Conservation (phyloP, 2,113 vertebrate genomes). For the Eurypyga helias region DNA sequence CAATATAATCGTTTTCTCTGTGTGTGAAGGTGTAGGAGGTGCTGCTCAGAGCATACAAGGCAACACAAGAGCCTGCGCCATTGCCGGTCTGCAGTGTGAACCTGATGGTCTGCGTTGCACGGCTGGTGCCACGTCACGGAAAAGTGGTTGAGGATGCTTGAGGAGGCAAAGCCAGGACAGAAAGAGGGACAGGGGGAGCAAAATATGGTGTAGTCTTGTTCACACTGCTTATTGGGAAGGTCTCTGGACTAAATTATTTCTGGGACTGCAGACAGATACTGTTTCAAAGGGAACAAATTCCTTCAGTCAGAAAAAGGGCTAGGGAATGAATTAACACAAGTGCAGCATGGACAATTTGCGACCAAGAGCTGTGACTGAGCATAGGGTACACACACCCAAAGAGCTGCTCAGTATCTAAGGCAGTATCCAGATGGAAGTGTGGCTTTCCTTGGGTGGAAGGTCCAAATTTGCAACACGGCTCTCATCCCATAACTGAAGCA, state of each 20-base stretch:
- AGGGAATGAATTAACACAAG: background rate
- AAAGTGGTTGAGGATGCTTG: accelerated
- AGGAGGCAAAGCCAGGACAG: background rate
- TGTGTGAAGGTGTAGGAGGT: background rate
- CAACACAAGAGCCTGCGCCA: background rate
- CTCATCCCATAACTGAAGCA: background rate
- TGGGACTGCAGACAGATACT: background rate
- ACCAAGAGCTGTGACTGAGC: background rate
- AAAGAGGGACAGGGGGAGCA: background rate
- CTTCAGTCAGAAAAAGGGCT: background rate
- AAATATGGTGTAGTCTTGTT: background rate
- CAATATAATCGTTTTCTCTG: background rate
- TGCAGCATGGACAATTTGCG: too few species aligned
- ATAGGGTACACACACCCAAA: background rate
- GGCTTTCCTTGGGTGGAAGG: background rate
- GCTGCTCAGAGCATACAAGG: background rate
- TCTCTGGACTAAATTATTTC: background rate
- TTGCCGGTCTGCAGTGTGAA: accelerated
- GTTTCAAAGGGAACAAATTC: background rate
- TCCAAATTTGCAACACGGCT: background rate
- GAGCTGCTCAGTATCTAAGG: background rate
- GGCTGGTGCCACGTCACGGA: accelerated
- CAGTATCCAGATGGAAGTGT: background rate
- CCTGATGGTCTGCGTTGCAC: background rate
- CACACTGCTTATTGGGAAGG: background rate